These are phyloP conservation scores for Yponomeuta evonymella DNA, from an alignment of 2,888 invertebrate genomes.

Conservation along the genomic window DNA sequence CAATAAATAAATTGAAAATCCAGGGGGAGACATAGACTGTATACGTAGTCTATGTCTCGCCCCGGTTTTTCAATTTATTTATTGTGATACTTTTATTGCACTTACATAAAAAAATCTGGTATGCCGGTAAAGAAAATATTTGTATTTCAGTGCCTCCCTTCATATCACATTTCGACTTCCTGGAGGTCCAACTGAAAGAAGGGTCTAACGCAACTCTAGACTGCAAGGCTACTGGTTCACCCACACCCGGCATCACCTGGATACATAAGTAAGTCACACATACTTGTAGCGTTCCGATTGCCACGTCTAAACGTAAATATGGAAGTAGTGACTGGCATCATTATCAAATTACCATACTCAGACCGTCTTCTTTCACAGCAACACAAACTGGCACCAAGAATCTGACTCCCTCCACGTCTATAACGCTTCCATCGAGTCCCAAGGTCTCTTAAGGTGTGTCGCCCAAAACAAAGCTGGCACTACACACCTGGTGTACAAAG, in stretches of 20 bases:
- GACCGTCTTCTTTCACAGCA: constrained; percentile 32
- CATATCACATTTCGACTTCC: constrained; percentile 54
- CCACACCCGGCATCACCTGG: constrained; percentile 60
- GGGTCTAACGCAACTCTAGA: constrained; percentile 59
- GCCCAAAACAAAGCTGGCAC: constrained; percentile 78
- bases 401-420: constrained; percentile 36
- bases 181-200: constrained; percentile 55
- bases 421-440: constrained; percentile 42
- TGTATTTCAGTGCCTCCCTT: constrained; percentile 49
- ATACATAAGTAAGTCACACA: constrained; percentile 45
- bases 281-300: not conserved
- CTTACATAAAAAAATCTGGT: too few species aligned
- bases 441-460: constrained; percentile 75
- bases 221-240: constrained; percentile 62
- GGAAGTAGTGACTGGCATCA: too few species aligned
- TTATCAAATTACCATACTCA: too few species aligned
- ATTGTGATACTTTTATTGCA: too few species aligned
- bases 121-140: not conserved
- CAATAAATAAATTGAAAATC: too few species aligned
- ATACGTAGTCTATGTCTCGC: too few species aligned
- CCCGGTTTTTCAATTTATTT: too few species aligned
- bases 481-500: constrained; percentile 63
- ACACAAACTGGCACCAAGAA: constrained; percentile 44
- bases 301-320: not conserved
- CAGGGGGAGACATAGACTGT: too few species aligned